Conservation (phyloP, 92 coral and sea anemone genomes). For the Ricordea florida region DNA sequence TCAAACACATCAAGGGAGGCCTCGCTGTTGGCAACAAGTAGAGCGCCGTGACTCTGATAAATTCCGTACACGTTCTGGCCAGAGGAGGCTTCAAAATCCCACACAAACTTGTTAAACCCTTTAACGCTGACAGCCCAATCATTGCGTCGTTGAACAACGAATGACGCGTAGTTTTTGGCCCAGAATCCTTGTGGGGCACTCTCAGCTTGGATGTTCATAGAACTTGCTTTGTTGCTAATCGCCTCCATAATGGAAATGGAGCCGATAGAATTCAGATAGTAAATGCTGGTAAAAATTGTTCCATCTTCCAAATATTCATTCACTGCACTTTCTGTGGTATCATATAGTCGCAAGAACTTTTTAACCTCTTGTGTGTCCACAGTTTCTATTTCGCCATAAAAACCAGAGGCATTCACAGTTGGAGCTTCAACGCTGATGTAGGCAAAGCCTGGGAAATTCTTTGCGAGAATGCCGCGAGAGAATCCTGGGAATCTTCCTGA, state of each 20-base stretch:
- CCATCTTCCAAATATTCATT: neutral
- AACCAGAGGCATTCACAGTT: neutral
- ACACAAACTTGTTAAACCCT: conserved; percentile 62
- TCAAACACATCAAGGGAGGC: conserved; percentile 46
- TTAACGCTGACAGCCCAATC: conserved; percentile 77
- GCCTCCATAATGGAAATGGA: neutral
- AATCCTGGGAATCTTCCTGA: conserved; percentile 58
- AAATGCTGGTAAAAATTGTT: neutral
- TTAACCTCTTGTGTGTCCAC: neutral
- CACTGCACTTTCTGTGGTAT: neutral
- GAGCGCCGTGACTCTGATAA: conserved; percentile 66
- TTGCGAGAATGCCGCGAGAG: neutral
- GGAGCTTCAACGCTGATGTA: neutral
- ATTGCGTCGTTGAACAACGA: conserved; percentile 66
- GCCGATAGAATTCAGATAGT: conserved; percentile 45
- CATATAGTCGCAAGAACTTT: conserved; percentile 42
- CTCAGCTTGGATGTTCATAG: neutral
- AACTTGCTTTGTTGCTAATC: neutral
- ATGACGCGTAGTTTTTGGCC: conserved; percentile 66
- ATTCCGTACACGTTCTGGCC: conserved; percentile 55
- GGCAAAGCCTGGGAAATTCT: conserved; percentile 19
- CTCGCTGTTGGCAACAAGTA: conserved; percentile 77
- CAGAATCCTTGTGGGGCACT: conserved; percentile 65
- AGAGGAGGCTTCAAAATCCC: conserved; percentile 59
- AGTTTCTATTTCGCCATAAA: neutral